Percentiles rank a stretch among this genome's conserved stretches.
These are phyloP conservation scores for Alosa alosa DNA, from an alignment of 2,113 vertebrate genomes.

Conservation along the genomic window DNA sequence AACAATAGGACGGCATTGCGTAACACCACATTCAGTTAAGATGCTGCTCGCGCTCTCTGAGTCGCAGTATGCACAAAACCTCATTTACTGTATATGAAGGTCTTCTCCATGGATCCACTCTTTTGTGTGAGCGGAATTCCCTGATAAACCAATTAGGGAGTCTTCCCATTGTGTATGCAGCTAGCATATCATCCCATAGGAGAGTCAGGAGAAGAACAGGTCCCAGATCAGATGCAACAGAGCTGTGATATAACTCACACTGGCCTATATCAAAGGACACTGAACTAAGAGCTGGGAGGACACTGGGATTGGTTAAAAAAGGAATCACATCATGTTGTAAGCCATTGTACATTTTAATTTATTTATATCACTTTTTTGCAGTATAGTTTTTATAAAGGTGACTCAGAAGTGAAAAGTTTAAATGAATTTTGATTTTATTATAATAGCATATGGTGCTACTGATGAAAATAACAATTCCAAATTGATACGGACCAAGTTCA, in stretches of 20 bases:
- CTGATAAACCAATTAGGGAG: constrained; percentile 31
- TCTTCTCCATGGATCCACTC: neutral
- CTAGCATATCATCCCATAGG: constrained; percentile 20
- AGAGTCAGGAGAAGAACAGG: neutral
- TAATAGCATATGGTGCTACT: neutral
- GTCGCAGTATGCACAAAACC: neutral
- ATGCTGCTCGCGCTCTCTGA: neutral
- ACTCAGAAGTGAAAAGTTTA: neutral
- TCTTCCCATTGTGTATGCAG: constrained; percentile 15
- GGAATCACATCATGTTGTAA: neutral
- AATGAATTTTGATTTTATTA: neutral
- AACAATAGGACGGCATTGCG: neutral
- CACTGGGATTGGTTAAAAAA: neutral
- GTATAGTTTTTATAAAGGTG: neutral
- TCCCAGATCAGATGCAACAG: neutral
- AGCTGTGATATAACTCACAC: neutral
- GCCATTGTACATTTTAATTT: neutral
- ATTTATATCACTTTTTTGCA: neutral
- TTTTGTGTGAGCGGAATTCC: neutral
- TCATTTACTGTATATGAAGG: neutral
- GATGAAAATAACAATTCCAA: neutral
- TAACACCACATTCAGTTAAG: neutral
- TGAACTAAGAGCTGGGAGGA: neutral
- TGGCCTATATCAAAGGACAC: constrained; percentile 1
- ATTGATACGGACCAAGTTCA: neutral